Conservation (phyloP, 2,113 vertebrate genomes). For the Lasiurus borealis region DNA sequence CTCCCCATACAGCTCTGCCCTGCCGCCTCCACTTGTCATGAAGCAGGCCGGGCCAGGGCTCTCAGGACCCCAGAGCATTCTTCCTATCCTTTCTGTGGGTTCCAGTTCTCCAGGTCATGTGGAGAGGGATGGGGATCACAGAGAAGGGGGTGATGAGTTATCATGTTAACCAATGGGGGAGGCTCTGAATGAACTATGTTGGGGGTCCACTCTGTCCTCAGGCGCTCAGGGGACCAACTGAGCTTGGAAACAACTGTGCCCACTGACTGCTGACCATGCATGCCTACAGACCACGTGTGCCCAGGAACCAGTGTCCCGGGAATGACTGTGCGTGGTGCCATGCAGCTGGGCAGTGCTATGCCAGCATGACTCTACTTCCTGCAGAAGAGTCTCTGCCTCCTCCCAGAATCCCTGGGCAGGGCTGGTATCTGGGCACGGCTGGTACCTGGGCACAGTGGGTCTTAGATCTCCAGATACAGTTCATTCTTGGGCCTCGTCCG, state of each 20-base stretch:
- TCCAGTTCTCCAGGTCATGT: background rate
- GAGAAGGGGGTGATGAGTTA: background rate
- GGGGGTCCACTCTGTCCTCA: background rate
- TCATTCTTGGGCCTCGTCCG: background rate
- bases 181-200: background rate
- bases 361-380: background rate
- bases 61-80: background rate
- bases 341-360: background rate
- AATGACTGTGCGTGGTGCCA: background rate
- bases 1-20: background rate
- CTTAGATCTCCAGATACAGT: background rate
- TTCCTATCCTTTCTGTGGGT: background rate
- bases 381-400: background rate
- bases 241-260: background rate
- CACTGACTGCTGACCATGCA: background rate
- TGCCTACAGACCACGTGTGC: background rate
- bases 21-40: background rate
- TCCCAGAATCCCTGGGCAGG: rapidly evolving
- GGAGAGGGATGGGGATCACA: background rate
- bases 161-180: background rate
- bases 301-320: background rate
- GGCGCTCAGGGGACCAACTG: background rate
- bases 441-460: background rate
- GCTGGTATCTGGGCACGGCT: too few species aligned
- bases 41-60: background rate